A percentile compares a stretch with the other conserved stretches of the same genome.
Evolutionary conservation across 2,797 vertebrate genomes (phyloP).

Genomic region (Apogon hyalosoma): DNA sequence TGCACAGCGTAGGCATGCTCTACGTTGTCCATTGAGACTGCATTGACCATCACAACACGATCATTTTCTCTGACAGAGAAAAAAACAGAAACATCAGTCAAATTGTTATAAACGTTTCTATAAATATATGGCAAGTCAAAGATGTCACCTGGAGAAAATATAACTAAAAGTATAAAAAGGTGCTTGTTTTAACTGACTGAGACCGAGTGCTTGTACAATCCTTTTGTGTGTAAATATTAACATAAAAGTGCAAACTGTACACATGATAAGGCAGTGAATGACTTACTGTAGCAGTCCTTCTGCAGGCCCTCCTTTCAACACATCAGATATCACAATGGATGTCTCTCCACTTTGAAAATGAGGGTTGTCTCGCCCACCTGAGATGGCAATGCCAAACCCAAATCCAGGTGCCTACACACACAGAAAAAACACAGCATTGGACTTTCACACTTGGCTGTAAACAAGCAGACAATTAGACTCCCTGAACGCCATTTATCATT

Average conservation of each 20-base stretch:
- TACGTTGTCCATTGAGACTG: conserved; percentile 99
- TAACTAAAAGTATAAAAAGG: not conserved
- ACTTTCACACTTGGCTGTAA: not conserved
- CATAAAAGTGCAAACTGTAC: too few species aligned
- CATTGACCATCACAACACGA: conserved; percentile 98
- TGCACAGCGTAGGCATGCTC: conserved; percentile 98
- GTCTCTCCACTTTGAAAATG: conserved; percentile 99
- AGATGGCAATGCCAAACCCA: conserved; percentile 99
- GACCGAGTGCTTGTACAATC: not conserved
- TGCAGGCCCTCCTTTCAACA: conserved; percentile 97
- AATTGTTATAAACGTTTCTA: too few species aligned
- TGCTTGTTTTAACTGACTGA: not conserved
- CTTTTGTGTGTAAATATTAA: not conserved
- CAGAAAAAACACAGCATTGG: conserved; percentile 23
- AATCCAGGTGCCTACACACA: conserved; percentile 93
- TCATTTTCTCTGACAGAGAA: conserved; percentile 92
- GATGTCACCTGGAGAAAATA: too few species aligned
- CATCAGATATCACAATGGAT: conserved; percentile 98
- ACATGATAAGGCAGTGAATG: too few species aligned
- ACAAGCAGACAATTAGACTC: too few species aligned
- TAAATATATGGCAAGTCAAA: too few species aligned
- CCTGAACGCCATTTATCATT: too few species aligned
- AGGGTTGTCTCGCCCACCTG: conserved; percentile 98
- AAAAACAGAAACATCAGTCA: too few species aligned
- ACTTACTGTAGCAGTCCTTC: conserved; percentile 97